Evolutionary conservation across 2,113 vertebrate species (phyloP), one percentile per base, ranked within the genome.

Genomic region (Hystrix brachyura): DNA sequence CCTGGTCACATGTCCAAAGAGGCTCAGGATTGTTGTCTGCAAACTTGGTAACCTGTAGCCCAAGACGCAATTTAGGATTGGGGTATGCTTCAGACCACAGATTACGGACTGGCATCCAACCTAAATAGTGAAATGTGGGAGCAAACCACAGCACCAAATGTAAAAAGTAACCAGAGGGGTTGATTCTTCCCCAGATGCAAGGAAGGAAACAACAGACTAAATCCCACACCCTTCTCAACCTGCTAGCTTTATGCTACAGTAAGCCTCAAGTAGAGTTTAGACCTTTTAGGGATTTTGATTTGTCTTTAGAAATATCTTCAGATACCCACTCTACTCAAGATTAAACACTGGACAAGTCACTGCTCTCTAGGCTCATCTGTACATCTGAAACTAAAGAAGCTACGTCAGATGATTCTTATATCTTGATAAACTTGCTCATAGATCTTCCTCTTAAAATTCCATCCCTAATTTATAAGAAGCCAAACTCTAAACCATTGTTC

Each of bases 11-110:
- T 97, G 72, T 91, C 85, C 67, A 81, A 14, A 97, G 57, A 90
- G 25, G 59, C 91, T 92, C 19, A 96, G 55, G 14, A 94, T 2
- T 95, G 60, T 89, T 97, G 79, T 92, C 92, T 95, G n/a, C 83
- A 97, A 97, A 97, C 82, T 93, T 95, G 76, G 71, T 94, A 97
- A 96, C 53, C 83, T 83, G 90, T 1, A 5, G 71, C 60, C 43
- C 53, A 57, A 92, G 80, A 92, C 34, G n/a, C 53, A 95, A 85
- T 69, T 94, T 69, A 86, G 80, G 18, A 90, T 11, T 76, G 9
- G 17, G 10, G 53, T 95, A n/a, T 85, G 53, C 86, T 94, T 48
- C 82, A 95, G 51, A 95, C 46, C 69, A 86, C 79, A 67, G 23
- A 92, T 19, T 92, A 55, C 8, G 91, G 27, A 67, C 18, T 67